Evolutionary conservation across 2,888 invertebrate genomes (phyloP).

Genomic region (Spisula solida): DNA sequence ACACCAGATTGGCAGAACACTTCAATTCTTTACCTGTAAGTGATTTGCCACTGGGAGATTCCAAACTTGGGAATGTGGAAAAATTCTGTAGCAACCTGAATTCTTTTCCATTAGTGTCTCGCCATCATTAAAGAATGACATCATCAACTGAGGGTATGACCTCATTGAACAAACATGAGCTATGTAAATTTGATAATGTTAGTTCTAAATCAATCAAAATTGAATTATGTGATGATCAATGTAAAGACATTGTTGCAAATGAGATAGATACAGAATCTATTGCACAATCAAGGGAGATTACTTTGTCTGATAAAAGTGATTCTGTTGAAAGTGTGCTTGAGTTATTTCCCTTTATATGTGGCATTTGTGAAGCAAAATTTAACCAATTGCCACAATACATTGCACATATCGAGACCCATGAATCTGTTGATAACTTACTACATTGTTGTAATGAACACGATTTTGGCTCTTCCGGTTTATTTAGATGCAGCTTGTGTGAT

Average conservation of each 20-base stretch:
- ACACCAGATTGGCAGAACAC: background rate
- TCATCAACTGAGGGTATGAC: background rate
- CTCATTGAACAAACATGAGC: background rate
- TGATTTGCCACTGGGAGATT: background rate
- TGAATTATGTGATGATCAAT: background rate
- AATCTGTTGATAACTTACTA: constrained; percentile 1
- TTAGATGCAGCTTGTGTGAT: constrained; percentile 28
- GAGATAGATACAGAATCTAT: background rate
- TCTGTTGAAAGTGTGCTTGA: background rate
- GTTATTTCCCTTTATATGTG: constrained; percentile 39
- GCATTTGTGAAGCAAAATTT: constrained; percentile 35
- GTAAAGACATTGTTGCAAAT: background rate
- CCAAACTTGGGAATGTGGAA: background rate
- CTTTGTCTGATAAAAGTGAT: background rate
- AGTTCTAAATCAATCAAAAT: background rate
- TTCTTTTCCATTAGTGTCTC: background rate
- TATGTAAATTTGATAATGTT: background rate
- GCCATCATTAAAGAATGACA: background rate
- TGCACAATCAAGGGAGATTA: background rate
- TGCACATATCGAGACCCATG: constrained; percentile 18
- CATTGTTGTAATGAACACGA: constrained; percentile 4
- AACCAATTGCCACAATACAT: background rate
- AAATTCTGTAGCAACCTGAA: background rate
- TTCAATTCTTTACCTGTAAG: too few relatives aligned
- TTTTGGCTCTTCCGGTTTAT: background rate